A percentile compares a stretch with the other conserved stretches of the same genome.
These are phyloP conservation scores for Slavum lentiscoides DNA, from an alignment of 2,888 invertebrate species.

Conservation along the genomic window DNA sequence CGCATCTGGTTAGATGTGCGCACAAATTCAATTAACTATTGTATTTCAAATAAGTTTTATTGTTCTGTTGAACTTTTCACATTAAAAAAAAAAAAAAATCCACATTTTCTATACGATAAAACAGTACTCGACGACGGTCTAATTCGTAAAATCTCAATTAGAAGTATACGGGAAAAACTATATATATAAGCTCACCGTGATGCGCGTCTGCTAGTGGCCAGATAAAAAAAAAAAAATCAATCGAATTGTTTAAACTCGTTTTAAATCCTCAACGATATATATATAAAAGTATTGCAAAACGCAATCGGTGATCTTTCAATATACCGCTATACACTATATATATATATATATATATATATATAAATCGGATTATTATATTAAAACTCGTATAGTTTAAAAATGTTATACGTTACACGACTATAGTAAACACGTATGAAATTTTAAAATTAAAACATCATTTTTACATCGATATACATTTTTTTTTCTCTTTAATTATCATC, in stretches of 20 bases:
- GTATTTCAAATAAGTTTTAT: neutral
- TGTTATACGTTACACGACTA: too few relatives aligned
- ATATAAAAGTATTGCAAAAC: neutral
- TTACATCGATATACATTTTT: too few relatives aligned
- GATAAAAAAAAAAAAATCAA: slow-evolving; percentile 35
- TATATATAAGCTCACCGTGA: neutral
- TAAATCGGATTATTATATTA: too few relatives aligned
- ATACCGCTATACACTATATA: too few relatives aligned
- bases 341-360: too few relatives aligned
- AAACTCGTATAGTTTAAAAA: too few relatives aligned
- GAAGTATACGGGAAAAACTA: neutral
- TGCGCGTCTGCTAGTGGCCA: slow-evolving; percentile 4
- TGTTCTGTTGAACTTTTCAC: neutral
- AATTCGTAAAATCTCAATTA: neutral
- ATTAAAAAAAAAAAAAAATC: neutral
- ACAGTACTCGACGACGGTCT: neutral
- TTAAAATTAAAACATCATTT: too few relatives aligned
- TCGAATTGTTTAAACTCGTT: slow-evolving; percentile 10
- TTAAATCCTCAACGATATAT: neutral
- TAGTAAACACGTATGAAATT: too few relatives aligned
- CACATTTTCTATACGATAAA: too few relatives aligned
- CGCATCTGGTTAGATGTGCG: neutral
- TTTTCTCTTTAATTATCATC: too few relatives aligned
- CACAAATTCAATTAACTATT: slow-evolving; percentile 11
- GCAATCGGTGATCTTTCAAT: neutral